Percentiles rank a stretch among this genome's conserved stretches.
phyloP scores from a whole-genome alignment of 2,888 invertebrate species.

The Reticulitermes lucifugus region DNA sequence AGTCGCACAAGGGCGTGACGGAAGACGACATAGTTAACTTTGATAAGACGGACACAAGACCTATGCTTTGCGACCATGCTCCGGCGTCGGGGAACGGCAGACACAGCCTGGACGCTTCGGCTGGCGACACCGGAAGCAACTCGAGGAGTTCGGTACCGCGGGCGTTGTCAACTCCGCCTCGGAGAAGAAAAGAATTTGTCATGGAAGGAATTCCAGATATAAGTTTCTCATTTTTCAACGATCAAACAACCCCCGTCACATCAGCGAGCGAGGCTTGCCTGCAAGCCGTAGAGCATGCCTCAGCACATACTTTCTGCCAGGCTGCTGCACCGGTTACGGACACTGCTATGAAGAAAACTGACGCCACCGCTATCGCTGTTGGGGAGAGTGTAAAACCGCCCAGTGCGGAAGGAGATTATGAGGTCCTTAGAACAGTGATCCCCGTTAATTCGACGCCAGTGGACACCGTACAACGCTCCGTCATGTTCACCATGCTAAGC shows the following conservation, averaged over 20 bases:
- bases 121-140: not conserved
- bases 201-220: conserved; percentile 42
- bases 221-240: conserved; percentile 48
- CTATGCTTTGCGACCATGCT: not conserved
- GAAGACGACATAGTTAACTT: not conserved
- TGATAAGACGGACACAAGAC: no score
- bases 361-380: not conserved
- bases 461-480: not conserved
- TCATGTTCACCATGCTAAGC: not conserved
- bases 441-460: not conserved
- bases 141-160: not conserved
- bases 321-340: not conserved
- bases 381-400: not conserved
- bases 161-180: not conserved
- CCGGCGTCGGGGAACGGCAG: not conserved
- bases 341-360: not conserved
- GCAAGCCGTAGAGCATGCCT: not conserved
- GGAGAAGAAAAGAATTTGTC: not conserved
- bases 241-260: not conserved
- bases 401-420: not conserved
- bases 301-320: not conserved
- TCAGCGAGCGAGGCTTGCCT: not conserved
- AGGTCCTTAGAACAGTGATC: not conserved
- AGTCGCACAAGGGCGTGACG: not conserved
- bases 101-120: not conserved